phyloP scores from a whole-genome alignment of 2,888 invertebrate genomes.

The Nowickia ferox region DNA sequence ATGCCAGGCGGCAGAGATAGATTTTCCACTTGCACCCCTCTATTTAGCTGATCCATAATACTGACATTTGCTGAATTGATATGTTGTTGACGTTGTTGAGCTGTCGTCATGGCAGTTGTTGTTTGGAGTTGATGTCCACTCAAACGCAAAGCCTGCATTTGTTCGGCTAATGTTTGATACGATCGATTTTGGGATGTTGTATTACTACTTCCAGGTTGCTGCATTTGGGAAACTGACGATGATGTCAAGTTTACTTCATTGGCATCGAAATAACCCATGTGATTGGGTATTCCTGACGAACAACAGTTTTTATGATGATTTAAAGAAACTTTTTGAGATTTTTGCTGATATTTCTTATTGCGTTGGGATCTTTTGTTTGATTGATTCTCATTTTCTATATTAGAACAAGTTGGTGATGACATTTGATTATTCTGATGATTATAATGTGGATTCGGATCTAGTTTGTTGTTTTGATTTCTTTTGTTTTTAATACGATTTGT shows the following conservation, averaged over 20 bases:
- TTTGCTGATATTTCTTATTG: slow-evolving; percentile 74
- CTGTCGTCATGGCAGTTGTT: slow-evolving; percentile 67
- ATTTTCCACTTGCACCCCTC: slow-evolving; percentile 85
- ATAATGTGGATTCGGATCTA: slow-evolving; percentile 28
- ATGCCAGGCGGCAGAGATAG: slow-evolving; percentile 91
- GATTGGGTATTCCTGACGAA: slow-evolving; percentile 78
- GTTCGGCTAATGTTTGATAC: slow-evolving; percentile 62
- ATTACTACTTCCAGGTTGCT: slow-evolving; percentile 51
- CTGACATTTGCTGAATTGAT: slow-evolving; percentile 78
- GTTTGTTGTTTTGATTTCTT: slow-evolving; percentile 44
- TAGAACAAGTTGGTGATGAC: slow-evolving; percentile 3
- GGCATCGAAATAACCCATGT: slow-evolving; percentile 81
- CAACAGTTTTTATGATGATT: slow-evolving; percentile 74
- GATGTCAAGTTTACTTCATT: slow-evolving; percentile 78
- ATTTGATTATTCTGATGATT: slow-evolving; percentile 44
- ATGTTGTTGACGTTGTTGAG: slow-evolving; percentile 67
- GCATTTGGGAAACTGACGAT: slow-evolving; percentile 56
- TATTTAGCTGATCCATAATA: slow-evolving; percentile 83
- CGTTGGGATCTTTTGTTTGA: slow-evolving; percentile 73
- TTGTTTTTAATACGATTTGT: slow-evolving; percentile 55
- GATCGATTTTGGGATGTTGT: slow-evolving; percentile 44
- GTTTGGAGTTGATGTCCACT: slow-evolving; percentile 75
- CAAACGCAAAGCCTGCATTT: slow-evolving; percentile 61
- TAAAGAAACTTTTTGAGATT: slow-evolving; percentile 65
- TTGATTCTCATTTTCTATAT: slow-evolving; percentile 64